Base-by-base conservation (phyloP, 1,140 invertebrate species). In the roundworm (Caenorhabditis elegans) region DNA sequence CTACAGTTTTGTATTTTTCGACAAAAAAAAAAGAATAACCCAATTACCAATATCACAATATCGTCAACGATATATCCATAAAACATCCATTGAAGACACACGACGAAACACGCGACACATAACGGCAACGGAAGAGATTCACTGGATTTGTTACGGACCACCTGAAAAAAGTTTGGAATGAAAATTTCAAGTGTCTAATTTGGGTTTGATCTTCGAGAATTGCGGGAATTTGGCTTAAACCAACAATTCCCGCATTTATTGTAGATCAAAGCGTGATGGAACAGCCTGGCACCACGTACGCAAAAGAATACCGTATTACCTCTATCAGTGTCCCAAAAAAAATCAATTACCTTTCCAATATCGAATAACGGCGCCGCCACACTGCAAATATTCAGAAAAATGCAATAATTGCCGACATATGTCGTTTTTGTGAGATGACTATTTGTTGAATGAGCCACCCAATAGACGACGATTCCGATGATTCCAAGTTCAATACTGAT, bases 41-140 rank as follows among this genome's bases (percentile, higher is more conserved):
- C 26, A 17, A 43, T 31, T 83, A 88, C 87, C 78, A 88, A 85
- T 39, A 89, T 89, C 77, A 90, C 90, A 48, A 88, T 83, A 82
- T 89, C 88, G 49, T 90, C 89, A 15, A 88, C 80, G 13, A 90
- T 76, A 48, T 87, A 48, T 19, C 88, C 88, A 76, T 89, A 89
- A 6, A 87, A 26, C 8, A 89, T 53, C 88, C 88, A 89, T 80
- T 89, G 88, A 13, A 85, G 8, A 24, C 85, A 87, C 28, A 89
- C 88, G 10, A 82, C 48, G 80, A 89, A 83, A 70, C 86, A 88
- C 3, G 80, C 89, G 8, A 84, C 49, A 78, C 89, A 90, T n/a
- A 89, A 76, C 39, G 86, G 79, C 22, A 90, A 86, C 10, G 88
- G 89, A 24, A 89, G 49, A 34, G 83, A 85, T 55, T 90, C 89